Conservation (phyloP, 2,113 vertebrate species). For the Apteryx mantelli region DNA sequence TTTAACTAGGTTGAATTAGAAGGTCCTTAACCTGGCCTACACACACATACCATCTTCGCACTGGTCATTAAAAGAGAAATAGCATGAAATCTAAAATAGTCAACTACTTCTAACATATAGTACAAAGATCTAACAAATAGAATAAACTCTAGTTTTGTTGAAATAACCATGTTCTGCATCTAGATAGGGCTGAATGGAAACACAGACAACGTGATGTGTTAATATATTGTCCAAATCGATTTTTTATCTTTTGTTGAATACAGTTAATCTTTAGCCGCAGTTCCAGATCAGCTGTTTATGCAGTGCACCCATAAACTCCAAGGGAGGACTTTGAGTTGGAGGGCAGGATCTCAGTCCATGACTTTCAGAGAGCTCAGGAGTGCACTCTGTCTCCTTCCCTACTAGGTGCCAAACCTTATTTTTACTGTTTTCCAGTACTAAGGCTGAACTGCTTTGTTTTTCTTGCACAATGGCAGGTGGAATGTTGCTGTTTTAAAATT, state of each 20-base stretch:
- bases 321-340: neutral
- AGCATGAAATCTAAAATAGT: neutral
- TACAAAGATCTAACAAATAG: neutral
- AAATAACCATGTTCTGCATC: neutral
- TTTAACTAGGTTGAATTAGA: constrained; percentile 42
- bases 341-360: neutral
- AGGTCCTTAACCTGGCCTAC: constrained; percentile 11
- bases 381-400: neutral
- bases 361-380: neutral
- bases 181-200: neutral
- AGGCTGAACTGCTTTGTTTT: neutral
- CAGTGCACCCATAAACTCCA: neutral
- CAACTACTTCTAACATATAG: neutral
- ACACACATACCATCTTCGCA: neutral
- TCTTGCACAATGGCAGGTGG: neutral
- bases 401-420: neutral
- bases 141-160: neutral
- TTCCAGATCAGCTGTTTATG: neutral
- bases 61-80: neutral
- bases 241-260: neutral
- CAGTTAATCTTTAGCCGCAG: neutral
- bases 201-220: fast-evolving
- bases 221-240: neutral
- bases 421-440: neutral
- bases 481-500: neutral